phyloP scores from a whole-genome alignment of 1,140 invertebrate genomes.

The Drosophila novamexicana region DNA sequence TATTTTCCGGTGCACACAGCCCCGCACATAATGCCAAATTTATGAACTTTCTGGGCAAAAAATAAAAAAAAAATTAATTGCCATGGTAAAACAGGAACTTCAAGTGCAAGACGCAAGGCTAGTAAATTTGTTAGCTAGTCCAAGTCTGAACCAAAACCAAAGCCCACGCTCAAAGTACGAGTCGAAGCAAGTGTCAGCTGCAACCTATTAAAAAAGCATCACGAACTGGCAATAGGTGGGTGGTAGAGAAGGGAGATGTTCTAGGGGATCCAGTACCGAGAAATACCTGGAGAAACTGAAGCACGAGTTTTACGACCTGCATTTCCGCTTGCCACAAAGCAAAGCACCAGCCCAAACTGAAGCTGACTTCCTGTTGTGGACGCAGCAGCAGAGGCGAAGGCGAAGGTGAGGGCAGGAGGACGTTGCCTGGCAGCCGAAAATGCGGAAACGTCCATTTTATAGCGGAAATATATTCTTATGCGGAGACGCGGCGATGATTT shows the following conservation, averaged over 20 bases:
- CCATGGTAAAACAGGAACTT: constrained; percentile 49
- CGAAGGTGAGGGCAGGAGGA: not conserved
- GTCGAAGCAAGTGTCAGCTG: constrained; percentile 62
- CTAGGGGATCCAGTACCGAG: not conserved
- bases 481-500: constrained; percentile 78
- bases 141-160: not conserved
- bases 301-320: constrained; percentile 57
- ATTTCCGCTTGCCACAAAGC: constrained; percentile 66
- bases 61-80: constrained; percentile 69
- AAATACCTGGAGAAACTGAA: constrained; percentile 34
- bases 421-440: constrained; percentile 56
- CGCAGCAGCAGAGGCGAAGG: constrained; percentile 12
- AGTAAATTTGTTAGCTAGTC: constrained; percentile 47
- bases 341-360: constrained; percentile 35
- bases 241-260: not conserved
- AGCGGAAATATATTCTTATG: constrained; percentile 82
- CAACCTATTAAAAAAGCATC: constrained; percentile 78
- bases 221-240: constrained; percentile 11
- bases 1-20: constrained; percentile 60
- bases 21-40: constrained; percentile 61
- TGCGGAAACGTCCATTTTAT: constrained; percentile 80
- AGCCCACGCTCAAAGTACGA: not conserved
- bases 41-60: constrained; percentile 59
- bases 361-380: constrained; percentile 76
- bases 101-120: constrained; percentile 24